phyloP scores from a whole-genome alignment of 1,140 invertebrate genomes.

The Dysdera silvatica region DNA sequence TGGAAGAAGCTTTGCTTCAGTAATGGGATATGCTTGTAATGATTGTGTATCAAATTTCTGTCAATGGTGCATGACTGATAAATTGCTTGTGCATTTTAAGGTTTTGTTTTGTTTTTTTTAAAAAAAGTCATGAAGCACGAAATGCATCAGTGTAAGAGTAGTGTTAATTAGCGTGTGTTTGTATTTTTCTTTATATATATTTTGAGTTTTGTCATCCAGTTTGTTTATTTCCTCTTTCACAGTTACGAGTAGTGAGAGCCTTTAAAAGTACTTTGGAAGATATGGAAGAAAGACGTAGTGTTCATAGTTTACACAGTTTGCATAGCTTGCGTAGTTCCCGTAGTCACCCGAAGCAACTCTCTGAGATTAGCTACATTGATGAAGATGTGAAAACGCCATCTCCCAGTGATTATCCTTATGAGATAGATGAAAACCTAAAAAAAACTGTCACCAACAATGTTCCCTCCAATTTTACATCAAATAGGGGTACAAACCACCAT shows the following conservation, averaged over 20 bases:
- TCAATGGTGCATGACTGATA: too few species aligned
- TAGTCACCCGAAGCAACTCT: conserved; percentile 65
- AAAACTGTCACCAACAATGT: conserved; percentile 9
- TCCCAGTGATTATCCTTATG: conserved; percentile 38
- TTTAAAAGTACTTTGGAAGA: conserved; percentile 99
- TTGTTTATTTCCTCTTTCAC: conserved; percentile 49
- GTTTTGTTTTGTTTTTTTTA: too few species aligned
- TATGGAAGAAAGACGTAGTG: conserved; percentile 94
- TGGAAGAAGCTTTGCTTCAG: too few species aligned
- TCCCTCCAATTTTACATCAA: neutral
- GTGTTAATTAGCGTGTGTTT: conserved; percentile 6
- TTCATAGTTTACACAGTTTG: conserved; percentile 88
- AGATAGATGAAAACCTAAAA: conserved; percentile 13
- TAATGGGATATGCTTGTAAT: too few species aligned
- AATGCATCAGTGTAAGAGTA: too few species aligned
- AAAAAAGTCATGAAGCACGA: too few species aligned
- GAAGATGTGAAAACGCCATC: conserved; percentile 50
- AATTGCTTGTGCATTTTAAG: too few species aligned
- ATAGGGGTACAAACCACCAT: conserved; percentile 6
- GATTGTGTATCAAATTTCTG: too few species aligned
- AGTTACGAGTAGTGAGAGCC: conserved; percentile 99
- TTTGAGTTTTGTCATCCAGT: conserved; percentile 31
- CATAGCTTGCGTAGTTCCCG: conserved; percentile 65
- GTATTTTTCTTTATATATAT: neutral
- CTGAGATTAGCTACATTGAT: conserved; percentile 46